Evolutionary conservation across 2,888 invertebrate genomes (phyloP).

Genomic region (Brachyptera risi): DNA sequence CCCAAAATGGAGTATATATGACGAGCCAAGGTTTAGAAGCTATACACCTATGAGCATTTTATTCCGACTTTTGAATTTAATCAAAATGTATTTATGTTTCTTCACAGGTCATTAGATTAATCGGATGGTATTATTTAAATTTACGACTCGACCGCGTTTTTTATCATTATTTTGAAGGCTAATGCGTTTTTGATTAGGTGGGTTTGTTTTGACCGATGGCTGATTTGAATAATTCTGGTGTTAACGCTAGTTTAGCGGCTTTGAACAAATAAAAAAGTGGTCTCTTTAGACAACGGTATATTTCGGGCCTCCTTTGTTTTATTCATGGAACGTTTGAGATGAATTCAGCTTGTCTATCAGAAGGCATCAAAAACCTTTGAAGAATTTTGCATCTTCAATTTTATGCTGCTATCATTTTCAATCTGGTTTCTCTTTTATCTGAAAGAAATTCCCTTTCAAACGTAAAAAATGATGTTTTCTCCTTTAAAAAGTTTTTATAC

Average conservation of each 20-base stretch:
- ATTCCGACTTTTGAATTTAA: too few species aligned
- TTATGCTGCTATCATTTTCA: conserved; percentile 13
- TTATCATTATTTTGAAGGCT: conserved; percentile 7
- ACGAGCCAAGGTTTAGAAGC: too few species aligned
- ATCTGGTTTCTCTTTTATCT: conserved; percentile 12
- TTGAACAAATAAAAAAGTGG: neutral
- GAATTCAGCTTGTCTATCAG: conserved; percentile 3
- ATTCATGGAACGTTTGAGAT: neutral
- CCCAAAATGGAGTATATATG: too few species aligned
- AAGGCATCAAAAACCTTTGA: conserved; percentile 3
- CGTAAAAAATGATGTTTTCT: conserved; percentile 5
- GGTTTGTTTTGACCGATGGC: neutral
- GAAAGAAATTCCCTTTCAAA: conserved; percentile 11
- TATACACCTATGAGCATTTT: too few species aligned
- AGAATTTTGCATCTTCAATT: conserved; percentile 20
- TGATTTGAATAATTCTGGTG: conserved; percentile 5
- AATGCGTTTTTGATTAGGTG: conserved; percentile 17
- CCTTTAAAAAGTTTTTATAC: conserved; percentile 2
- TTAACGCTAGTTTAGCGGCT: neutral
- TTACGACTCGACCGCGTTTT: neutral
- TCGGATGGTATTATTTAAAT: neutral
- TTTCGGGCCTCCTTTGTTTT: neutral
- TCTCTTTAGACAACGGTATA: neutral
- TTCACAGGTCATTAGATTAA: neutral
- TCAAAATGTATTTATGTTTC: too few species aligned